Percentiles rank a stretch among this genome's conserved stretches.
These are phyloP conservation scores for Therioaphis trifolii DNA, from an alignment of 2,888 invertebrate species.

Conservation along the genomic window DNA sequence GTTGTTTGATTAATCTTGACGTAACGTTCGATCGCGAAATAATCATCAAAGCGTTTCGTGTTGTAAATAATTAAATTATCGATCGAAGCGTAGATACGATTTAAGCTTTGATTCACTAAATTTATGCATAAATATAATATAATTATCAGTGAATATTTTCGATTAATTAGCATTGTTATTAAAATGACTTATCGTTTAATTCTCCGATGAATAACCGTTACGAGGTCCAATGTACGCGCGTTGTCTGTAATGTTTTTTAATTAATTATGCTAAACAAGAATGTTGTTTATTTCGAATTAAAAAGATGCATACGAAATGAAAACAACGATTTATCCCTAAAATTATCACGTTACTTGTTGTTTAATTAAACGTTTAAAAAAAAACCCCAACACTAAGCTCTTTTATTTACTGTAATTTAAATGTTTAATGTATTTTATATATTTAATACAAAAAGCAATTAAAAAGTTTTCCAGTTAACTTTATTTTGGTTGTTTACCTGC, in stretches of 20 bases:
- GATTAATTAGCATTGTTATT: too few relatives aligned
- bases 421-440: constrained; percentile 1
- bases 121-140: too few relatives aligned
- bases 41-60: too few relatives aligned
- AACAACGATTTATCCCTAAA: constrained; percentile 26
- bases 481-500: constrained; percentile 25
- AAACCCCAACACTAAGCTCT: constrained; percentile 5
- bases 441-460: constrained; percentile 37
- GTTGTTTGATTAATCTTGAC: too few relatives aligned
- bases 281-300: constrained; percentile 34
- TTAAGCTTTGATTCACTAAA: too few relatives aligned
- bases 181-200: too few relatives aligned
- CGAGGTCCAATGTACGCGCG: neutral
- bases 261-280: constrained; percentile 31
- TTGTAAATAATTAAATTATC: too few relatives aligned
- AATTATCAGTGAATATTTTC: too few relatives aligned
- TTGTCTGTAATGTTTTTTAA: neutral
- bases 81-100: too few relatives aligned
- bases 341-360: constrained; percentile 31
- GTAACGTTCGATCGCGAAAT: too few relatives aligned
- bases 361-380: constrained; percentile 40
- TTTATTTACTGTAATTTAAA: constrained; percentile 27
- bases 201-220: neutral
- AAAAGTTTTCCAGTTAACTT: constrained; percentile 29
- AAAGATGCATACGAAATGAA: constrained; percentile 26